Conservation (phyloP, 2,797 vertebrate genomes). For the Halcyon leucocephala region DNA sequence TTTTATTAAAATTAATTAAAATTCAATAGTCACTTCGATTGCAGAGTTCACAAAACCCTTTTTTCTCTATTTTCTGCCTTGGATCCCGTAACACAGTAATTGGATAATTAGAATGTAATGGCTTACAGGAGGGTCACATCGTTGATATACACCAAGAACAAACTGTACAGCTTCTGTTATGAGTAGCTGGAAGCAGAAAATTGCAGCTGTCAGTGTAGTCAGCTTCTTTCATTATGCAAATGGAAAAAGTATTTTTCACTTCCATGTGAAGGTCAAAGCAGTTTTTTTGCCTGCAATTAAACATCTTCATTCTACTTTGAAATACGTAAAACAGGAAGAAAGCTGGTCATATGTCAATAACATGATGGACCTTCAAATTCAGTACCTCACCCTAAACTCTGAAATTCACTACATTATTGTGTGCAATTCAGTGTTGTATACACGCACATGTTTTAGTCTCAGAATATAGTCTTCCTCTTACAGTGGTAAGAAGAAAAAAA, state of each 20-base stretch:
- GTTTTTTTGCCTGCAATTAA: background rate
- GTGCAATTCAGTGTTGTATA: background rate
- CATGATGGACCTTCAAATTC: background rate
- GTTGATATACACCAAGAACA: background rate
- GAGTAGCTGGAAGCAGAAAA: background rate
- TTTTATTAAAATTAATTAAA: slow-evolving; percentile 50
- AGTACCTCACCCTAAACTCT: background rate
- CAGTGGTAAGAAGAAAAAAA: background rate
- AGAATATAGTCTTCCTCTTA: background rate
- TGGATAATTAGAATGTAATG: slow-evolving; percentile 32
- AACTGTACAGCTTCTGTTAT: background rate
- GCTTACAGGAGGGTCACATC: background rate
- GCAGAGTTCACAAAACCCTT: background rate
- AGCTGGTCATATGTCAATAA: background rate
- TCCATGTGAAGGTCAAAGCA: background rate
- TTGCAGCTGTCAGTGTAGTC: background rate
- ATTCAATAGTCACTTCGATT: slow-evolving; percentile 47
- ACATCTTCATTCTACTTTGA: background rate
- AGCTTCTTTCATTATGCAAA: background rate
- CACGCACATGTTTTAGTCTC: background rate
- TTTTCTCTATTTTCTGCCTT: background rate
- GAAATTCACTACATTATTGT: background rate
- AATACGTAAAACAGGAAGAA: background rate
- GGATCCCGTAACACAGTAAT: background rate
- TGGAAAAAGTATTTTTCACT: background rate